Percentiles rank a stretch among this genome's conserved stretches.
Conservation (phyloP, 1,140 invertebrate species). For the Megalopta genalis region DNA sequence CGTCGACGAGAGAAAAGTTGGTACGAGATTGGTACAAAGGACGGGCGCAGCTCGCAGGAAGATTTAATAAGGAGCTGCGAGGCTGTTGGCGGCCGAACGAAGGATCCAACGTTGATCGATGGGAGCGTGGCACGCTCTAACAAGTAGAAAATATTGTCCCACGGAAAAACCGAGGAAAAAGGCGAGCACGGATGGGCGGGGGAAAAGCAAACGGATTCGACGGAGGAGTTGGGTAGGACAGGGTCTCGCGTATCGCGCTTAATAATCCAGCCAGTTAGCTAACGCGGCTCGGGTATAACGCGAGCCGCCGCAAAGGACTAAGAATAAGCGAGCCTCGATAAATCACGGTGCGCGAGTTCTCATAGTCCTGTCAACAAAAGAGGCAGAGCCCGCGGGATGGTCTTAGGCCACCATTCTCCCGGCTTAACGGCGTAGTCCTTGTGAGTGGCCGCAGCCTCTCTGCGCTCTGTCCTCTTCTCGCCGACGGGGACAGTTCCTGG, state of each 20-base stretch:
- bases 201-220: no score
- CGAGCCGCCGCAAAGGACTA: constrained; percentile 63
- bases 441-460: constrained; percentile 31
- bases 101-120: no score
- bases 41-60: no score
- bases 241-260: constrained; percentile 36
- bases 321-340: constrained; percentile 60
- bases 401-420: constrained; percentile 57
- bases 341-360: constrained; percentile 65
- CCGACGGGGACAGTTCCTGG: constrained; percentile 32
- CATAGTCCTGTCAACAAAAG: constrained; percentile 66
- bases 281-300: constrained; percentile 52
- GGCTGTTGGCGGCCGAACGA: no score
- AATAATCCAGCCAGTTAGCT: constrained; percentile 56
- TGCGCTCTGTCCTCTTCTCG: constrained; percentile 28
- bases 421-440: constrained; percentile 59
- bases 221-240: not conserved
- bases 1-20: not conserved
- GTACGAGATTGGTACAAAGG: no score
- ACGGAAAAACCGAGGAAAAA: no score
- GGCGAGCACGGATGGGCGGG: no score
- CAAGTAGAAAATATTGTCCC: no score
- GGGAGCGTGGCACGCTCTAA: no score
- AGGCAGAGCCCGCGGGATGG: constrained; percentile 61
- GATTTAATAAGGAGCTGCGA: no score